These are phyloP conservation scores for Arrhopalites spinosus DNA, from an alignment of 2,888 invertebrate species.

Conservation along the genomic window DNA sequence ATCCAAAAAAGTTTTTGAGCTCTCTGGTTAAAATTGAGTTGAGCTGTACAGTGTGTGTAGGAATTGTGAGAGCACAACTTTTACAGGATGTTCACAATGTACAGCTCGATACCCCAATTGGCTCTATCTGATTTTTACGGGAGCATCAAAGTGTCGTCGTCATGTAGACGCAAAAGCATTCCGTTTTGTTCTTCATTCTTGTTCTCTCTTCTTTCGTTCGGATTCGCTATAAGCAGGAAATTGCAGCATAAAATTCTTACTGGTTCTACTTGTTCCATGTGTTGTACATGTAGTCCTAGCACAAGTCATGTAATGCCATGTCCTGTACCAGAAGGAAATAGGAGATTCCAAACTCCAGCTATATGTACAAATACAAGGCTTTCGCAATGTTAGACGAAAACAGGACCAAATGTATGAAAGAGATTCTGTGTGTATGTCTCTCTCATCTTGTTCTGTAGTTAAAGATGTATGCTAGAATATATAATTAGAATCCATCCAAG, in stretches of 20 bases:
- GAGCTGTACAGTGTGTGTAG: no score
- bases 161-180: slow-evolving; percentile 1
- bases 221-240: neutral
- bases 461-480: neutral
- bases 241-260: neutral
- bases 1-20: neutral
- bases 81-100: neutral
- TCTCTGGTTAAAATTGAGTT: no score
- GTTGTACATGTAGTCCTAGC: neutral
- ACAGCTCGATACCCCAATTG: slow-evolving; percentile 6
- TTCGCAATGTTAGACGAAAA: neutral
- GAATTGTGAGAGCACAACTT: no score
- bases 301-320: no score
- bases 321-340: no score
- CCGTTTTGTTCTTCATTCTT: neutral
- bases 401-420: neutral
- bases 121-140: slow-evolving; percentile 7
- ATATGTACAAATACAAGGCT: neutral
- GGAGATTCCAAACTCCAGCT: no score
- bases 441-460: neutral
- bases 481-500: slow-evolving; percentile 20
- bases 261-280: neutral
- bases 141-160: slow-evolving; percentile 17
- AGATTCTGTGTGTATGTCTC: neutral
- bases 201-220: neutral